Conservation (phyloP, 1,140 invertebrate species). For the Drosophila grimshawi region DNA sequence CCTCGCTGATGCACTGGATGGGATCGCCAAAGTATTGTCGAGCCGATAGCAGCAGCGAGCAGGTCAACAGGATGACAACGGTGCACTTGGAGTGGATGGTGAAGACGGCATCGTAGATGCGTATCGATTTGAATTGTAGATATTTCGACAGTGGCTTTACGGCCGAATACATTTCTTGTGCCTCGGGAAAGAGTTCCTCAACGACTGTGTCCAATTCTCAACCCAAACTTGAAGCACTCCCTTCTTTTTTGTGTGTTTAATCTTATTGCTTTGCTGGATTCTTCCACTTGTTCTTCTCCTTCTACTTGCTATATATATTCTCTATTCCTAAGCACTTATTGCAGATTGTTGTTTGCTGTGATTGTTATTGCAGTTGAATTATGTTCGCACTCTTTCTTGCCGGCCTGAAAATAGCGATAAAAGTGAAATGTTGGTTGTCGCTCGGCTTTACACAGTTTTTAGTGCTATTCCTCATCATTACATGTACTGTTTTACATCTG, state of each 20-base stretch:
- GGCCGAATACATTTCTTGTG: conserved; percentile 77
- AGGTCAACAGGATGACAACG: conserved; percentile 87
- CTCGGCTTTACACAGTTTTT: conserved; percentile 67
- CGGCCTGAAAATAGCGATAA: conserved; percentile 48
- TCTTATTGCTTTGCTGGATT: neutral
- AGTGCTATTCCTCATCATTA: conserved; percentile 56
- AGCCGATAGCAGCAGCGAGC: conserved; percentile 88
- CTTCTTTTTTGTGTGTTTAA: neutral
- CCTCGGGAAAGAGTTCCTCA: conserved; percentile 68
- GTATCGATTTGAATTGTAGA: conserved; percentile 87
- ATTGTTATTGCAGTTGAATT: conserved; percentile 4
- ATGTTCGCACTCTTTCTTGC: conserved; percentile 27
- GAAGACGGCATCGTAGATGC: conserved; percentile 88
- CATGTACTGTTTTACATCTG: conserved; percentile 24
- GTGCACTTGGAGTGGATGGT: conserved; percentile 90
- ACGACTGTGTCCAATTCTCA: conserved; percentile 67
- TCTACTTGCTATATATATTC: neutral
- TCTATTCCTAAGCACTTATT: neutral
- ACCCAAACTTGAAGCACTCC: neutral
- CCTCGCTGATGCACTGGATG: conserved; percentile 87
- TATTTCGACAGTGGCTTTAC: conserved; percentile 83
- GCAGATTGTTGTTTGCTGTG: neutral
- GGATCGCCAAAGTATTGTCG: conserved; percentile 90
- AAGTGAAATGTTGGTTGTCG: conserved; percentile 61
- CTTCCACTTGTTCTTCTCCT: neutral